Percentiles rank a stretch among this genome's conserved stretches.
Conservation (phyloP, 2,113 vertebrate genomes). For the Semicossyphus pulcher region DNA sequence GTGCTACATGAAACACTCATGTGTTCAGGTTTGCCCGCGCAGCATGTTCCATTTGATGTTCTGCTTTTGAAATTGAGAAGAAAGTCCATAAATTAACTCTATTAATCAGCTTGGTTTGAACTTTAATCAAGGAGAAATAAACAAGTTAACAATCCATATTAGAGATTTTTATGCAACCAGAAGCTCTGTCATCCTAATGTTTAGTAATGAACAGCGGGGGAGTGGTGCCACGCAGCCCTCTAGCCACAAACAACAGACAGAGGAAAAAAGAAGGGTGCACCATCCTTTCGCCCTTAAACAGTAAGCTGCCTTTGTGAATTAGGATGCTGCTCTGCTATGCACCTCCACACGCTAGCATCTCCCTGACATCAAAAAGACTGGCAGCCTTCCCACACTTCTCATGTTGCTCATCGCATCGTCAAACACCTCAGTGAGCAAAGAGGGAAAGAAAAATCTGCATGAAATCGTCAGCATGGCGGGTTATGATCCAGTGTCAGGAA, state of each 20-base stretch:
- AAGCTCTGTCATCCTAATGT: not conserved
- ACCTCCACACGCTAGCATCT: constrained; percentile 1
- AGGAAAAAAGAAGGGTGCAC: not conserved
- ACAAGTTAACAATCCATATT: not conserved
- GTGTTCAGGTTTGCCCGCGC: not conserved
- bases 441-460: not conserved
- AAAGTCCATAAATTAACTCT: not conserved
- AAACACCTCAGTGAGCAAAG: constrained; percentile 41
- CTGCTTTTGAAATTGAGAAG: not conserved
- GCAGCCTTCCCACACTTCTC: constrained; percentile 25
- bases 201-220: not conserved
- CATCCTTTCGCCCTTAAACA: constrained; percentile 6
- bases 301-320: constrained; percentile 20
- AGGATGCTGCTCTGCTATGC: constrained; percentile 17
- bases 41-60: not conserved
- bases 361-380: constrained; percentile 43
- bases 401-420: constrained; percentile 34
- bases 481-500: constrained; percentile 27
- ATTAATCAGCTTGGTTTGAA: not conserved
- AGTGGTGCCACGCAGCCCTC: not conserved
- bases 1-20: not conserved
- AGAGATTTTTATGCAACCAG: not conserved
- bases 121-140: not conserved
- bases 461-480: constrained; percentile 24
- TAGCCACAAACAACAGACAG: not conserved